phyloP scores from a whole-genome alignment of 2,797 vertebrate species.

The Thripadectes ignobilis region DNA sequence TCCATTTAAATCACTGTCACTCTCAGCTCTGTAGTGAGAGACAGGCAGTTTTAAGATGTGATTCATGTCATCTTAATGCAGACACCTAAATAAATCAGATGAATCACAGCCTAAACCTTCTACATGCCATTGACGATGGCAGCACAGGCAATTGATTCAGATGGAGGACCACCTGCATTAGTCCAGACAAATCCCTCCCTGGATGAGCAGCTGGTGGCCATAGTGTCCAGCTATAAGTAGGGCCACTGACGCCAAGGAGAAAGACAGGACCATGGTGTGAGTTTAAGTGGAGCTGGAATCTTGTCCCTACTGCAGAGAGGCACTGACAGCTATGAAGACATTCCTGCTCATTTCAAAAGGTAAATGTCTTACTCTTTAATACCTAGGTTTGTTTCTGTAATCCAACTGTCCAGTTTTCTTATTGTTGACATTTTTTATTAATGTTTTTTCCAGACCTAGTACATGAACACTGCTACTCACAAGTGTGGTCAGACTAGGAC shows the following conservation, averaged over 20 bases:
- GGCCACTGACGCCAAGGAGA: background rate
- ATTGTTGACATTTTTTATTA: background rate
- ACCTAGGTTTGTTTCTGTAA: background rate
- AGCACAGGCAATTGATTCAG: background rate
- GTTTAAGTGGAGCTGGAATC: background rate
- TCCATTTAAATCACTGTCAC: background rate
- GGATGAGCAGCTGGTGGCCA: background rate
- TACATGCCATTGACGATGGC: background rate
- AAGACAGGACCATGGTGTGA: background rate
- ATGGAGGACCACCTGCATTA: background rate
- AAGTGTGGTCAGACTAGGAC: background rate
- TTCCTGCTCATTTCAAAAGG: background rate
- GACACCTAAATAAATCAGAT: background rate
- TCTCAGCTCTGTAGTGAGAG: background rate
- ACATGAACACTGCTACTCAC: background rate
- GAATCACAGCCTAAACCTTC: background rate
- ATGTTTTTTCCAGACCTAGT: background rate
- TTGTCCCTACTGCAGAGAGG: background rate
- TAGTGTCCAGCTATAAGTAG: background rate
- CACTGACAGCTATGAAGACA: background rate
- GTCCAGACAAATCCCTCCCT: background rate
- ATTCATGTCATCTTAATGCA: background rate
- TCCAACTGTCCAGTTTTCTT: background rate
- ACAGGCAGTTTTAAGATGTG: background rate
- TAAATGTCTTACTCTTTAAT: background rate